phyloP scores from a whole-genome alignment of 2,797 vertebrate species.

The Monodelphis domestica region DNA sequence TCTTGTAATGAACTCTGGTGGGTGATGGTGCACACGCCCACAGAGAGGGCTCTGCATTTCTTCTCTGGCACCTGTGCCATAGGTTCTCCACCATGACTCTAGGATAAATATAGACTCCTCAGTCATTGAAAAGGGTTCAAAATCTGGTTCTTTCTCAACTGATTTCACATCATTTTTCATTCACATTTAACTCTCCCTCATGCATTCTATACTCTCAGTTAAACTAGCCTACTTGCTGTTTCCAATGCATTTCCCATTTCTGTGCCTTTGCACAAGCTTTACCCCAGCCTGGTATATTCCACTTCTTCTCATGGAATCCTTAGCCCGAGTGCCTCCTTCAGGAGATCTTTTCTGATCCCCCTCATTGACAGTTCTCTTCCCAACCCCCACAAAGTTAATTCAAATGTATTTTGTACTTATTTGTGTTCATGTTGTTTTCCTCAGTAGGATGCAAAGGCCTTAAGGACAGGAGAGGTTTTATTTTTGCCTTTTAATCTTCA shows the following conservation, averaged over 20 bases:
- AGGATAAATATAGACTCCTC: neutral
- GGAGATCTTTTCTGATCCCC: neutral
- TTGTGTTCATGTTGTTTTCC: neutral
- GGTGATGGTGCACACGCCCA: no score
- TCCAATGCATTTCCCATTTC: neutral
- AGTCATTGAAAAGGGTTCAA: neutral
- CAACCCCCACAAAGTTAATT: neutral
- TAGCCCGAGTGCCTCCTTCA: neutral
- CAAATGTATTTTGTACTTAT: neutral
- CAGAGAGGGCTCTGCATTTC: no score
- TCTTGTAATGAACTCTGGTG: no score
- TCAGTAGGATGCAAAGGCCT: neutral
- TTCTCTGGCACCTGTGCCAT: no score
- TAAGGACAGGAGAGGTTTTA: neutral
- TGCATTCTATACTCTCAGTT: neutral
- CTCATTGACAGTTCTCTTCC: no score
- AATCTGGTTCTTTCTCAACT: neutral
- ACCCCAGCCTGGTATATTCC: neutral
- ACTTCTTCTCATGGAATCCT: neutral
- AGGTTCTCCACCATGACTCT: no score
- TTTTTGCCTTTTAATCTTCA: neutral
- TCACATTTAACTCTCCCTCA: neutral
- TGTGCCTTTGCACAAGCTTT: neutral
- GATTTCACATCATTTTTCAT: neutral
- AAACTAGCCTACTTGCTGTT: neutral